Conservation (phyloP, 1,140 invertebrate species). For the Heliconius hewitsoni region DNA sequence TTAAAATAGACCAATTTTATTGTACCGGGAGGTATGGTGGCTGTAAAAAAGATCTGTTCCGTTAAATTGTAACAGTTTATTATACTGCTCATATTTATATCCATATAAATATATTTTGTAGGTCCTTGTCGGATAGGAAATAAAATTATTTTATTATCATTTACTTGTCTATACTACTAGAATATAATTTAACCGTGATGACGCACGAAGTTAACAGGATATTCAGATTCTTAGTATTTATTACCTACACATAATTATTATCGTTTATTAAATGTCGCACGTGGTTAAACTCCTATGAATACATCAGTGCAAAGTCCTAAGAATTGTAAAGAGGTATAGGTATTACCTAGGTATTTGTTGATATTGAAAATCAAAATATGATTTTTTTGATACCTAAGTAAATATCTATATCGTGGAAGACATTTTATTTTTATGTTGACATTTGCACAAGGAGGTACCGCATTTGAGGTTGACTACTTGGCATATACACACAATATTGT, state of each 20-base stretch:
- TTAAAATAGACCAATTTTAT: conserved; percentile 61
- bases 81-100: background rate
- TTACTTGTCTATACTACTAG: background rate
- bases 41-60: background rate
- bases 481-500: background rate
- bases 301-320: too few species aligned
- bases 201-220: background rate
- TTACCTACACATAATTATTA: background rate
- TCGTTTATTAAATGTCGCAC: background rate
- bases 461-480: background rate
- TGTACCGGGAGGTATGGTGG: conserved; percentile 35
- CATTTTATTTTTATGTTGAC: background rate
- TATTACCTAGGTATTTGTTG: too few species aligned
- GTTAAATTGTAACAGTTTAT: conserved; percentile 7
- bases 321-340: too few species aligned
- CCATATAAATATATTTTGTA: background rate
- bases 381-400: too few species aligned
- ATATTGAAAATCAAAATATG: too few species aligned
- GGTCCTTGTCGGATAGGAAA: background rate
- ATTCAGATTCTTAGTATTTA: conserved; percentile 1
- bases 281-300: background rate
- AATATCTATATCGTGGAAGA: too few species aligned
- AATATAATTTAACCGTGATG: background rate
- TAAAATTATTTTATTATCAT: background rate
- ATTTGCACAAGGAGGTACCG: background rate